phyloP scores from a whole-genome alignment of 2,888 invertebrate species.

The Sesia bembeciformis region DNA sequence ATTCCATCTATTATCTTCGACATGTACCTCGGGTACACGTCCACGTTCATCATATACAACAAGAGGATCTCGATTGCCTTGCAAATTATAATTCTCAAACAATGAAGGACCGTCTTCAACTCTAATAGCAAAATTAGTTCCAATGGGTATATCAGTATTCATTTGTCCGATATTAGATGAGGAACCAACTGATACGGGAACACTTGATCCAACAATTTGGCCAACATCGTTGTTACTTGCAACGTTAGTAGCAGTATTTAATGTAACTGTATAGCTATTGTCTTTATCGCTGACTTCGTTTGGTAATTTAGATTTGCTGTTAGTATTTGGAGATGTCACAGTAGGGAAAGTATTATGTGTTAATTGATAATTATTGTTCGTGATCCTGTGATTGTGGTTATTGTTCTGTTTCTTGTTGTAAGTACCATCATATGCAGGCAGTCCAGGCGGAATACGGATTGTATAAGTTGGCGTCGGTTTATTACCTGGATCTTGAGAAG shows the following conservation, averaged over 20 bases:
- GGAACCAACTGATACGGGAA: slow-evolving; percentile 44
- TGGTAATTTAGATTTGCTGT: slow-evolving; percentile 30
- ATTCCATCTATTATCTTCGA: slow-evolving; percentile 57
- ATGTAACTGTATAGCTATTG: slow-evolving; percentile 46
- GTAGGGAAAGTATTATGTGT: slow-evolving; percentile 26
- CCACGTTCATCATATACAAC: slow-evolving; percentile 26
- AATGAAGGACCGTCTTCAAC: slow-evolving; percentile 55
- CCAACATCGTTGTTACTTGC: slow-evolving; percentile 37
- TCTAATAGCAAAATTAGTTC: slow-evolving; percentile 64
- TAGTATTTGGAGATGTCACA: slow-evolving; percentile 26
- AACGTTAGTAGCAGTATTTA: slow-evolving; percentile 55
- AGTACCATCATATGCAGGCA: slow-evolving; percentile 22
- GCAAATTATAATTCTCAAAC: slow-evolving; percentile 38
- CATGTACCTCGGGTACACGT: slow-evolving; percentile 25
- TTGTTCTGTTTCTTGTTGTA: slow-evolving; percentile 19
- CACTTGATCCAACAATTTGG: slow-evolving; percentile 51
- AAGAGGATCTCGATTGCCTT: slow-evolving; percentile 32
- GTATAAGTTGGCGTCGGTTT: slow-evolving; percentile 56
- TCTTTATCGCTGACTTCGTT: slow-evolving; percentile 31
- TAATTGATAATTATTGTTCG: slow-evolving; percentile 8
- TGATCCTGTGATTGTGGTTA: slow-evolving; percentile 11
- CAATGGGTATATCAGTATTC: slow-evolving; percentile 64
- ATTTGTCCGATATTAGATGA: slow-evolving; percentile 35
- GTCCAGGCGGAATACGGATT: slow-evolving; percentile 45
- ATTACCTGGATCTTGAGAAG: slow-evolving; percentile 51